Conservation (phyloP, 92 coral and sea anemone species). For the Phenganax marumi region DNA sequence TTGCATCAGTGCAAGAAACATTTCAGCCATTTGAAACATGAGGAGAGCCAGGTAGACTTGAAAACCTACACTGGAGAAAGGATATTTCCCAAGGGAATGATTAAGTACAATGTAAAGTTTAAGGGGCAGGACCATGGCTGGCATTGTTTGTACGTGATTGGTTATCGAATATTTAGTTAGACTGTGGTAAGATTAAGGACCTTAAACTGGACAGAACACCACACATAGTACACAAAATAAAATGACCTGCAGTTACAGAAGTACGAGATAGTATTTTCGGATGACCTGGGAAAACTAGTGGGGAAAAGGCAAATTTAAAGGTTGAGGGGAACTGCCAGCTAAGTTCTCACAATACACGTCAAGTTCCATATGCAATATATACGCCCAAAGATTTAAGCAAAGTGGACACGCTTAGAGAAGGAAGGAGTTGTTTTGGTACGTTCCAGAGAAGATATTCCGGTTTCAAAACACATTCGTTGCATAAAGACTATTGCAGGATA, state of each 20-base stretch:
- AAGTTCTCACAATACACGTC: too few relatives aligned
- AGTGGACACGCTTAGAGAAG: too few relatives aligned
- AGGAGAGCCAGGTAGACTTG: constrained; percentile 9
- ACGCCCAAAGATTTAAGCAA: too few relatives aligned
- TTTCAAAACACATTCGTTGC: too few relatives aligned
- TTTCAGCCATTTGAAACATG: constrained; percentile 24
- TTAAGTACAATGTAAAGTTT: constrained; percentile 36
- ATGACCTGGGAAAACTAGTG: constrained; percentile 30
- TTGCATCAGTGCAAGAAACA: constrained; percentile 29
- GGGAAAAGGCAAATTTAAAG: constrained; percentile 34
- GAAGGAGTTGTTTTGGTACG: too few relatives aligned
- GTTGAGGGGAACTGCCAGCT: neutral
- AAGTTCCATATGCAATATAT: too few relatives aligned
- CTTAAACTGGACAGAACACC: constrained; percentile 2
- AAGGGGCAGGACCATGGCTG: constrained; percentile 44
- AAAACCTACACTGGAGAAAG: constrained; percentile 54
- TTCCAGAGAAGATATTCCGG: too few relatives aligned
- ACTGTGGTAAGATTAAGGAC: constrained; percentile 53
- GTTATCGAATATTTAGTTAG: constrained; percentile 37
- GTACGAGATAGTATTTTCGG: constrained; percentile 43
- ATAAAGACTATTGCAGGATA: too few relatives aligned
- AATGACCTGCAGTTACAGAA: constrained; percentile 22
- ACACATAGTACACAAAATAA: neutral
- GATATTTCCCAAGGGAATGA: constrained; percentile 40
- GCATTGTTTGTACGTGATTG: constrained; percentile 59